These are phyloP conservation scores for Forbesichthys agassizii DNA, from an alignment of 2,113 vertebrate species.

Conservation along the genomic window DNA sequence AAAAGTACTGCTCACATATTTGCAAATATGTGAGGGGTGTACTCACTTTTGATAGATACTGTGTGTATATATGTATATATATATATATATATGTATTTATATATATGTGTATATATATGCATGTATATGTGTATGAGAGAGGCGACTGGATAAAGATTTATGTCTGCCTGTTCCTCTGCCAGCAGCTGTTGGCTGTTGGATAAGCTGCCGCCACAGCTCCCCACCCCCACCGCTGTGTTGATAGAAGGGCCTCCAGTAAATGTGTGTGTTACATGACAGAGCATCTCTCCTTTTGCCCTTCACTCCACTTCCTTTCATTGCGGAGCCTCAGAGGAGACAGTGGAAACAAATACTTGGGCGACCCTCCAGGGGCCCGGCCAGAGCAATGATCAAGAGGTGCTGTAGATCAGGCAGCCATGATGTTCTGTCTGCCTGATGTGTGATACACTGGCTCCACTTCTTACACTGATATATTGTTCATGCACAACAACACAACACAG, in stretches of 20 bases:
- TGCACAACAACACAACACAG: neutral
- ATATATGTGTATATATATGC: no score
- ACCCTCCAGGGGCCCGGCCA: slow-evolving; percentile 9
- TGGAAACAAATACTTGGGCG: slow-evolving; percentile 39
- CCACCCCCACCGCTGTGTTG: slow-evolving; percentile 40
- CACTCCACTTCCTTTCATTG: slow-evolving; percentile 32
- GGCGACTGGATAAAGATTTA: slow-evolving; percentile 67
- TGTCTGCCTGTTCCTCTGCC: slow-evolving; percentile 46
- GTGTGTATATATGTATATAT: no score
- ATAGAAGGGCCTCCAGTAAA: slow-evolving; percentile 52
- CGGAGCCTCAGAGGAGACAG: slow-evolving; percentile 11
- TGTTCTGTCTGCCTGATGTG: neutral
- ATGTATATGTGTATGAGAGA: slow-evolving; percentile 19
- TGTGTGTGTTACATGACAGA: slow-evolving; percentile 64
- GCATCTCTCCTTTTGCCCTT: slow-evolving; percentile 43
- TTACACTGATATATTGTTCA: slow-evolving; percentile 6
- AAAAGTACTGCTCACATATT: no score
- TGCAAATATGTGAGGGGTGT: no score
- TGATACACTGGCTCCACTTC: slow-evolving; percentile 5
- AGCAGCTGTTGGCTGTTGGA: slow-evolving; percentile 44
- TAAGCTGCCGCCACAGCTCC: slow-evolving; percentile 19
- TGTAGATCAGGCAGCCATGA: neutral
- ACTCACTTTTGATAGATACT: no score
- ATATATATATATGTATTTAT: no score
- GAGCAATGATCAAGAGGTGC: slow-evolving; percentile 18